Conservation (phyloP, 2,113 vertebrate genomes). For the Tonatia bakeri region DNA sequence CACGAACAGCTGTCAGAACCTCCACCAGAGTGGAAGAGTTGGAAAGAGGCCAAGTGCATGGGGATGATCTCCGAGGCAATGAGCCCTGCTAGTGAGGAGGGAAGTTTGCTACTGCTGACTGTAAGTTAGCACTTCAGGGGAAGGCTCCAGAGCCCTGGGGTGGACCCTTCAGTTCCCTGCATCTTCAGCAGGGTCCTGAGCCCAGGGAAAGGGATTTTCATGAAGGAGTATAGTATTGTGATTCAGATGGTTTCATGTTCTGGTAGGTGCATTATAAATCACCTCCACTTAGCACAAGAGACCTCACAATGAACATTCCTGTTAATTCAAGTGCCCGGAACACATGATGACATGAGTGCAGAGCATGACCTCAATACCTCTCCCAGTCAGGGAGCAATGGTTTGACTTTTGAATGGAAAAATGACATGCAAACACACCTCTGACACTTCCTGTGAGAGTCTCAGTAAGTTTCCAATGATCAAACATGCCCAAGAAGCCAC, state of each 20-base stretch:
- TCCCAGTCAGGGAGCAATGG: not conserved
- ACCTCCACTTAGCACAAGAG: not conserved
- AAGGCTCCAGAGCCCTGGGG: not conserved
- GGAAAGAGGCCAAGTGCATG: not conserved
- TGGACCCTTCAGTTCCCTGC: not conserved
- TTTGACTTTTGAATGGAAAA: conserved; percentile 44
- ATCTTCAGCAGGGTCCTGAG: not conserved
- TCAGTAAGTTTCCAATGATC: not conserved
- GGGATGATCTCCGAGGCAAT: not conserved
- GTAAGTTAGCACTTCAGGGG: not conserved
- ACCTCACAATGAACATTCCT: not conserved
- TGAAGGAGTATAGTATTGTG: not conserved
- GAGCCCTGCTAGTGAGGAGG: not conserved
- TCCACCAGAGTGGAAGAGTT: not conserved
- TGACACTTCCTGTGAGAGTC: not conserved
- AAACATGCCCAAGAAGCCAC: not conserved
- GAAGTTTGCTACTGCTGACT: not conserved
- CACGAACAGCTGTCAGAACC: not conserved
- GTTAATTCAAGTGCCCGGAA: not conserved
- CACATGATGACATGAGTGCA: not conserved
- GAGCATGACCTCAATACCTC: not conserved
- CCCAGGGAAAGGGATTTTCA: not conserved
- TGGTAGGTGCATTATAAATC: not conserved
- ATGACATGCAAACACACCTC: not conserved
- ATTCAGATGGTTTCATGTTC: not conserved